phyloP scores from a whole-genome alignment of 2,888 invertebrate species.

The Charanyca ferruginea region DNA sequence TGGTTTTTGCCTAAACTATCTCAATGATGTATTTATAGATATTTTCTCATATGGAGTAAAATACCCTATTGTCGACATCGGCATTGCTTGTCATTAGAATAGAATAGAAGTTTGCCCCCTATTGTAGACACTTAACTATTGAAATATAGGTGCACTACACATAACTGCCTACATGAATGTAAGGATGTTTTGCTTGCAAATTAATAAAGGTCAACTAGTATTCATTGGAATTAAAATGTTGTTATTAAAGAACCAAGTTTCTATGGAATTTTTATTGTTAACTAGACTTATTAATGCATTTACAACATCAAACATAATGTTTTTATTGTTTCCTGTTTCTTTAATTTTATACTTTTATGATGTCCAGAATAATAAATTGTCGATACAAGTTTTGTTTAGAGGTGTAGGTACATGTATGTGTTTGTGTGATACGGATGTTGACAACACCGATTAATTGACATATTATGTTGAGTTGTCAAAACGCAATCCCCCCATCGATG shows the following conservation, averaged over 20 bases:
- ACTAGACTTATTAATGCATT: constrained; percentile 10
- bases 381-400: background rate
- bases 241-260: constrained; percentile 31
- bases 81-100: too few relatives aligned
- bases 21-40: too few relatives aligned
- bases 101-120: too few relatives aligned
- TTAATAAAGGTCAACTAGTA: constrained; percentile 23
- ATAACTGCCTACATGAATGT: constrained; percentile 13
- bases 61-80: too few relatives aligned
- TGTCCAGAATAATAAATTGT: background rate
- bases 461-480: too few relatives aligned
- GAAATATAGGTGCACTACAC: background rate
- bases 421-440: too few relatives aligned
- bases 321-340: constrained; percentile 31
- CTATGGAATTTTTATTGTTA: constrained; percentile 4
- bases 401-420: too few relatives aligned
- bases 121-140: too few relatives aligned
- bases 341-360: background rate
- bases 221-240: constrained; percentile 20
- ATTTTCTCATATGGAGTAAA: too few relatives aligned
- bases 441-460: too few relatives aligned
- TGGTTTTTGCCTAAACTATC: too few relatives aligned
- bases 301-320: background rate
- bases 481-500: too few relatives aligned
- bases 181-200: constrained; percentile 17